Base-by-base conservation (phyloP, 2,113 vertebrate genomes). In the Sciurus niger region DNA sequence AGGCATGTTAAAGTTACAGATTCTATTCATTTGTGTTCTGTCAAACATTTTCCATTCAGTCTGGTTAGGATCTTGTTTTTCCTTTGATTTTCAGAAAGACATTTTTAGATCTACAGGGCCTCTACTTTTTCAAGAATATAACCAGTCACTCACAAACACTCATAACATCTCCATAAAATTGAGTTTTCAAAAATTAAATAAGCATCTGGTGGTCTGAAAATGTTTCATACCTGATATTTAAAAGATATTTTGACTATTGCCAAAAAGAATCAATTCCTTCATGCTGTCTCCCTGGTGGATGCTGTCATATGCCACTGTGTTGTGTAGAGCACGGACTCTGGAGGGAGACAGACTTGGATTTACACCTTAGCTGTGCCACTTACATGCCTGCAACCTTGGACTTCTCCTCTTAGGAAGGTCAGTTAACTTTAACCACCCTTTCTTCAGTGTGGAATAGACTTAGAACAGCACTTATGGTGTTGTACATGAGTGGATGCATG, bases 121-220 rank as follows among this genome's bases (percentile, higher is more conserved):
- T 93, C 58, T 68, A 13, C 30, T 74, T 95, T 92, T 95, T 87
- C 68, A 97, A 78, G 88, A 94, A 79, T 85, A 95, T 93, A 96
- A 94, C n/a, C 34, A 97, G 83, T 43, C 89, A 91, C 96, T 95
- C 95, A 80, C 92, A 96, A 97, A 95, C 72, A 30, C 67, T 95
- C 73, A 91, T 48, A 76, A 53, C 55, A 96, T 73, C 72, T 95
- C 77, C 40, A 73, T 96, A 85, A 90, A 96, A 96, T 89, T 90
- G 96, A 98, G 90, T 97, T 97, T 97, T 97, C 73, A 93, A 97
- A 97, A 97, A 97, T 95, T 95, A 97, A 95, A 93, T 97, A 97
- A 97, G 96, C 96, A 97, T 97, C 96, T 97, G 95, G 53, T 96
- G 78, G 90, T 84, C 94, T 93, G 83, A 91, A 98, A 96, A 90